Base-by-base conservation (phyloP, 2,113 vertebrate species). In the Odocoileus virginianus region DNA sequence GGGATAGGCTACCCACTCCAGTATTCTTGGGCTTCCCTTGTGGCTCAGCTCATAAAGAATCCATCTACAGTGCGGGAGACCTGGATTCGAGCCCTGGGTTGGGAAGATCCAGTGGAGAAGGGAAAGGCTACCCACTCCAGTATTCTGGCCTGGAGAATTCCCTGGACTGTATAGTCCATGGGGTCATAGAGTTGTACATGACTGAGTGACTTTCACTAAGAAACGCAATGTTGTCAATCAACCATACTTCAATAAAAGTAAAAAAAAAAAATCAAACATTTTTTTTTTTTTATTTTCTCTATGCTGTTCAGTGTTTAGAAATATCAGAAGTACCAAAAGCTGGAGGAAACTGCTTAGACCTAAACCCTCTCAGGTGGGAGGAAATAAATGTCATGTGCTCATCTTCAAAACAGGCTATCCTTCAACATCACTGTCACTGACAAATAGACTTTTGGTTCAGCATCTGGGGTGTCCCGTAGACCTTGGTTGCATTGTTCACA, bases 131-230 rank as follows among this genome's bases (percentile, higher is more conserved):
- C n/a, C 2, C 10, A 74, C 10, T 71, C 67, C n/a, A 40, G 67
- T 40, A 74, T 74, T 40, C 67, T 71, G 67, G 5, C 9, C 67
- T 71, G 19, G 67, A 21, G n/a, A 36, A 71, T 23, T 71, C 19
- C 67, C 9, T 71, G 67, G n/a, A 21, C 67, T 71, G n/a, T 11
- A 71, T 36, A 67, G 64, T 36, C 64, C 33, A 36, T 23, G 67
- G n/a, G 5, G 9, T 71, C 1, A 0, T 9, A 36, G 19, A 71
- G 19, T 71, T 10, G 3, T 19, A 40, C n/a, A 71, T 0, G 10
- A 71, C 9, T 71, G 67, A 71, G 19, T 71, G 67, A 71, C 5
- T 71, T 71, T 71, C 14, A 61, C 13, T 60, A 21, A 71, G n/a
- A 74, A 40, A 40, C 9, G 30, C 16, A 50, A 33, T 2, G 1